Evolutionary conservation across 2,113 vertebrate species (phyloP).

Genomic region (Syngnathus typhle): DNA sequence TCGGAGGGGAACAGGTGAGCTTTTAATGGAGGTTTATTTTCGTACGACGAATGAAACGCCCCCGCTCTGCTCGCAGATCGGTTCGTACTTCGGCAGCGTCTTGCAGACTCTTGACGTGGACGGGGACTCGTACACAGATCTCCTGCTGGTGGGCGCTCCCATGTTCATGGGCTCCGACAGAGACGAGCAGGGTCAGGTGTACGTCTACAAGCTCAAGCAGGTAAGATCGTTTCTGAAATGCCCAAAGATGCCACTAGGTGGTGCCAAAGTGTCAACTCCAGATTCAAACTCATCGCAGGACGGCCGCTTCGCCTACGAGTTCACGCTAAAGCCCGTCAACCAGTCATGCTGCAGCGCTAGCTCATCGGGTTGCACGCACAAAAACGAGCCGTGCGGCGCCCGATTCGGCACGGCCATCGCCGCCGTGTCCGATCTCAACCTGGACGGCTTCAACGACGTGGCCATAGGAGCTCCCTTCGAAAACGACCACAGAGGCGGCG

Average conservation of each 20-base stretch:
- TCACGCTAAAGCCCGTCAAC: constrained; percentile 83
- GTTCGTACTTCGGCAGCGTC: constrained; percentile 92
- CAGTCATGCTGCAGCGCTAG: constrained; percentile 79
- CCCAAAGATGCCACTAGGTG: neutral
- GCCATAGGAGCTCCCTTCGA: constrained; percentile 90
- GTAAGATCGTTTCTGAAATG: constrained; percentile 49
- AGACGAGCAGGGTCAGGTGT: constrained; percentile 91
- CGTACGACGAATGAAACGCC: neutral
- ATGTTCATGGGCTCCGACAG: constrained; percentile 94
- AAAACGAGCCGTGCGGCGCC: constrained; percentile 86
- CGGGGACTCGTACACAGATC: constrained; percentile 79
- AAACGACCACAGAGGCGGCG: constrained; percentile 87
- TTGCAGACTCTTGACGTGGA: constrained; percentile 84
- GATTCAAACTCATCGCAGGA: constrained; percentile 36
- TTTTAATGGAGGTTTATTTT: neutral
- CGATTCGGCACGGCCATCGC: constrained; percentile 95
- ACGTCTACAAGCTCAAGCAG: constrained; percentile 82
- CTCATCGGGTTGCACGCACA: constrained; percentile 69
- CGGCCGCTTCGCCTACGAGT: constrained; percentile 77
- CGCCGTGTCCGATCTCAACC: constrained; percentile 85
- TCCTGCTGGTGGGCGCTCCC: constrained; percentile 88
- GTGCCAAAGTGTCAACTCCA: neutral
- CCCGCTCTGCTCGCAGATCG: constrained; percentile 72
- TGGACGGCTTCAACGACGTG: constrained; percentile 86
- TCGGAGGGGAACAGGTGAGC: constrained; percentile 87